Percentiles rank a stretch among this genome's conserved stretches.
phyloP scores from a whole-genome alignment of 2,113 vertebrate species.

The Heterocephalus glaber region DNA sequence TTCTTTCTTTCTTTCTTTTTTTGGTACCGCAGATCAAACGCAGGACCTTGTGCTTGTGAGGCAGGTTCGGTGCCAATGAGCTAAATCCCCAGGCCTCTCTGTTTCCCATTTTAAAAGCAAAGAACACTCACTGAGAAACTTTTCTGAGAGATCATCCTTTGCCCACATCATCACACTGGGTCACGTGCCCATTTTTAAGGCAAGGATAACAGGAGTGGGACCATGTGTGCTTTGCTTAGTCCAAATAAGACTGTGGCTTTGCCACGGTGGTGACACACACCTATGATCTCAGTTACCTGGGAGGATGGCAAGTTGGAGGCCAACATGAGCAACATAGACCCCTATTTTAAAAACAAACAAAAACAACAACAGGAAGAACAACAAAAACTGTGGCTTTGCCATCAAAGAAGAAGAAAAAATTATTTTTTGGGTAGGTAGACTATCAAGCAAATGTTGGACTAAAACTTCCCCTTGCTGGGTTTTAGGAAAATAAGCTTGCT shows the following conservation, averaged over 20 bases:
- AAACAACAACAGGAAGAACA: too few species aligned
- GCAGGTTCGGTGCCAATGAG: too few species aligned
- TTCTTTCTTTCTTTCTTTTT: too few species aligned
- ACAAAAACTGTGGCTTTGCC: background rate
- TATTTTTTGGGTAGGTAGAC: background rate
- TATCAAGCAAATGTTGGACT: background rate
- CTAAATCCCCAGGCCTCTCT: too few species aligned
- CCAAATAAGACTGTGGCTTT: background rate
- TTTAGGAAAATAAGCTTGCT: background rate
- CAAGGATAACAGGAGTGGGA: background rate
- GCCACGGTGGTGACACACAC: background rate
- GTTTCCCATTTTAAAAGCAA: background rate
- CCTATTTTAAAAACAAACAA: too few species aligned
- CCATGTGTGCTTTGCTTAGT: background rate
- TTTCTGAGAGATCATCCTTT: background rate
- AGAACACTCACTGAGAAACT: background rate
- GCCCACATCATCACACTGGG: background rate
- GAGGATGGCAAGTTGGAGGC: too few species aligned
- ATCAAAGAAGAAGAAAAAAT: background rate
- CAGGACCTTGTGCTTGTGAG: too few species aligned
- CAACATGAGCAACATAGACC: too few species aligned
- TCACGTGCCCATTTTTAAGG: background rate
- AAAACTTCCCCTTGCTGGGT: background rate
- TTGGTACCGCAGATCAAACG: too few species aligned
- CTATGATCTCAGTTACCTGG: background rate